Conservation (phyloP, 2,888 invertebrate species). For the Drosophila crucigera region DNA sequence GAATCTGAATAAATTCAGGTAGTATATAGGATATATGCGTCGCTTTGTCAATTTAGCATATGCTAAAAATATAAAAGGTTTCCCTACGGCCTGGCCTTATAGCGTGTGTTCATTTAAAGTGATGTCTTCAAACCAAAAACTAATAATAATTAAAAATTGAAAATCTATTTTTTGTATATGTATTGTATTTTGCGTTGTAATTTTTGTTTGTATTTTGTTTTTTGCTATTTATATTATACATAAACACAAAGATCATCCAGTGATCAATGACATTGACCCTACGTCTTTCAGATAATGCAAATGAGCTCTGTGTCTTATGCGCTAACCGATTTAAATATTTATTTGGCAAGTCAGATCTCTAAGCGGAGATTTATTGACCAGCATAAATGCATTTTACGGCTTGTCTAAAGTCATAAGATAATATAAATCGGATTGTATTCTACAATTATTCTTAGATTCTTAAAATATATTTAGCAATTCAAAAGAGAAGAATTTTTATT, state of each 20-base stretch:
- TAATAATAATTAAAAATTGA: background rate
- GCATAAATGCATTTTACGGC: background rate
- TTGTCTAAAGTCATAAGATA: background rate
- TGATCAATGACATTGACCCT: slow-evolving; percentile 38
- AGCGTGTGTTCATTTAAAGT: background rate
- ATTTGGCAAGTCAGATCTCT: slow-evolving; percentile 1
- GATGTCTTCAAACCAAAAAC: background rate
- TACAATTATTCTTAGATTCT: background rate
- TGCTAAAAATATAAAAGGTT: background rate
- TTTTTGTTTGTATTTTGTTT: background rate
- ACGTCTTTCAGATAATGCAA: slow-evolving; percentile 29
- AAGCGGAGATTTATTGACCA: background rate
- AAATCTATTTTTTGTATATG: background rate
- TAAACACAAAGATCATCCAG: background rate
- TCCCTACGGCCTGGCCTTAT: background rate
- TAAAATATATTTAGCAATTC: background rate
- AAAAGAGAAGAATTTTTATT: background rate
- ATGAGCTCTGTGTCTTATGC: background rate
- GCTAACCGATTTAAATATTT: background rate
- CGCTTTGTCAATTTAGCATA: background rate
- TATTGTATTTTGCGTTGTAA: slow-evolving; percentile 22
- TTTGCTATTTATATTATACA: background rate
- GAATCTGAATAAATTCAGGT: background rate
- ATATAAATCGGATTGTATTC: background rate
- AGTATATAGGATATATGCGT: background rate